A percentile compares a stretch with the other conserved stretches of the same genome.
phyloP scores from a whole-genome alignment of 2,888 invertebrate species.

The Horisme vitalbata region DNA sequence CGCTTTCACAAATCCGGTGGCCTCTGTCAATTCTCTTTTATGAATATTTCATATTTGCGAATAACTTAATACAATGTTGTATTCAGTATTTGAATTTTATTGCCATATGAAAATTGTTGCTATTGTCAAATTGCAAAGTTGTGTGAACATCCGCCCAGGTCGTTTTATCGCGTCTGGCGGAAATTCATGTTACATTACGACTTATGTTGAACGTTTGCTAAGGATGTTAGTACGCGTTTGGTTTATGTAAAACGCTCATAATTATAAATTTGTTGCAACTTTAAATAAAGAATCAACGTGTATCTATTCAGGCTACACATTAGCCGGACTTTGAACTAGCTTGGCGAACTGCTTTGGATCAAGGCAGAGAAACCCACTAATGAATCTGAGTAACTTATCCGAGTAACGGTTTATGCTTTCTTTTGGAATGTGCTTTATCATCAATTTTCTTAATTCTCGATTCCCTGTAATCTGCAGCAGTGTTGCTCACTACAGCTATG shows the following conservation, averaged over 20 bases:
- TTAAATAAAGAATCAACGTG: not conserved
- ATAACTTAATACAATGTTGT: constrained; percentile 69
- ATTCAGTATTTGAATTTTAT: constrained; percentile 65
- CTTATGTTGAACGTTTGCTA: constrained; percentile 19
- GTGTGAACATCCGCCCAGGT: constrained; percentile 38
- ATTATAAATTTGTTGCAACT: not conserved
- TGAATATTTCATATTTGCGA: constrained; percentile 78
- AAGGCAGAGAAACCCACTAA: too few species aligned
- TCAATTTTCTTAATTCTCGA: too few species aligned
- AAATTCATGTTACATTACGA: constrained; percentile 27
- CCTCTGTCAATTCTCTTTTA: constrained; percentile 62
- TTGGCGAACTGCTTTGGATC: not conserved
- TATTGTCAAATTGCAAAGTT: constrained; percentile 46
- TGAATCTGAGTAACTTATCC: too few species aligned
- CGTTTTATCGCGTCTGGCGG: constrained; percentile 26
- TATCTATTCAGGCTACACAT: too few species aligned
- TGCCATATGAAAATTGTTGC: constrained; percentile 53
- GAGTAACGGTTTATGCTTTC: too few species aligned
- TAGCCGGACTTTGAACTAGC: not conserved
- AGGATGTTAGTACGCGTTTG: constrained; percentile 10
- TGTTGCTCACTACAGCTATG: too few species aligned
- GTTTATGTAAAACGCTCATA: not conserved
- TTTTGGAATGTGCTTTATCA: too few species aligned
- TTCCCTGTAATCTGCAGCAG: too few species aligned
- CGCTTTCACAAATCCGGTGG: constrained; percentile 56